A percentile compares a stretch with the other conserved stretches of the same genome.
These are phyloP conservation scores for Drosophila melanica DNA, from an alignment of 1,140 invertebrate species.

Conservation along the genomic window DNA sequence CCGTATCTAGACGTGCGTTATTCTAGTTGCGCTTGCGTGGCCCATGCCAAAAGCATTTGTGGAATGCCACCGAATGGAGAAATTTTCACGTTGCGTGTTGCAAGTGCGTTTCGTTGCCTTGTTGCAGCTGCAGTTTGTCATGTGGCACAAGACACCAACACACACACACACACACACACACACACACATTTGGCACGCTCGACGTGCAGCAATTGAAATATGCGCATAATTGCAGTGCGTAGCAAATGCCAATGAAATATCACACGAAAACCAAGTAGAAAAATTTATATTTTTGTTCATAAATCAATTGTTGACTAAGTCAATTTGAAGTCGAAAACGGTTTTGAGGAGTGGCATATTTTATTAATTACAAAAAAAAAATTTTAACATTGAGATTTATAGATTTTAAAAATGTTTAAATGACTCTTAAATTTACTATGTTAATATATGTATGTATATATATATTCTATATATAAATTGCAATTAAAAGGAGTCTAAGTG, in stretches of 20 bases:
- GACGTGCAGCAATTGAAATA: conserved; percentile 72
- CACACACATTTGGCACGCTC: conserved; percentile 57
- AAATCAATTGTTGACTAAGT: not conserved
- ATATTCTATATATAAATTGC: too few species aligned
- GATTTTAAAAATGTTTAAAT: too few species aligned
- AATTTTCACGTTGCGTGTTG: conserved; percentile 50
- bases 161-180: conserved; percentile 17
- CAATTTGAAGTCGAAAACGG: too few species aligned
- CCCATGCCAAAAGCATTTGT: conserved; percentile 30
- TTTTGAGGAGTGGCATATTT: too few species aligned
- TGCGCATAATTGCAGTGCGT: conserved; percentile 62
- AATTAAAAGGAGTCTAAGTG: too few species aligned
- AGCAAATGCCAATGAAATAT: conserved; percentile 15
- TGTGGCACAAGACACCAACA: conserved; percentile 51
- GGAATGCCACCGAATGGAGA: conserved; percentile 62
- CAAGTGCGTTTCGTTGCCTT: conserved; percentile 56
- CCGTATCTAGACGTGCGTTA: conserved; percentile 4
- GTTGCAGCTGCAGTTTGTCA: conserved; percentile 76
- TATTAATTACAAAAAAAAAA: too few species aligned
- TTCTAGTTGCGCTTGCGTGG: conserved; percentile 61
- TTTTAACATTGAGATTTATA: not conserved
- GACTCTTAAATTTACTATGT: too few species aligned
- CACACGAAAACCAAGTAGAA: not conserved
- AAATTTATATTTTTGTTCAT: not conserved
- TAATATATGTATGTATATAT: too few species aligned